Evolutionary conservation across 1,140 invertebrate genomes (phyloP).

Genomic region (Megalopta genalis): DNA sequence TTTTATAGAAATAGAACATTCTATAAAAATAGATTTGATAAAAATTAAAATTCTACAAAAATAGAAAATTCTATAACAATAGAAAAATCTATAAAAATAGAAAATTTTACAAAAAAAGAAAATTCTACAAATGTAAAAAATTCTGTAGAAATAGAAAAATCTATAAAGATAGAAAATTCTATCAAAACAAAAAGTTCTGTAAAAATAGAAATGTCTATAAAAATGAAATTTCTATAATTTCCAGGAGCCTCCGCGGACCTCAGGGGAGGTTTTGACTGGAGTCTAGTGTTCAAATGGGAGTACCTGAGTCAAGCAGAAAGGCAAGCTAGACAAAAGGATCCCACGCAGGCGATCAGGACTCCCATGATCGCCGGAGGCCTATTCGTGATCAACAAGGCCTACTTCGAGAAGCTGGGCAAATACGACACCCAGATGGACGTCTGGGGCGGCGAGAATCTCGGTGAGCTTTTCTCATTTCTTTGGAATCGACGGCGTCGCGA

Average conservation of each 20-base stretch:
- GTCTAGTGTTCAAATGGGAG: slow-evolving; percentile 97
- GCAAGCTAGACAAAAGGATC: slow-evolving; percentile 89
- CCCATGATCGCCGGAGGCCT: slow-evolving; percentile 97
- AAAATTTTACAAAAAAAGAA: too few relatives aligned
- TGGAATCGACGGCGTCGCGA: neutral
- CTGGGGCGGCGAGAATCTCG: slow-evolving; percentile 94
- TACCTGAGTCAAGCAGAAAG: slow-evolving; percentile 92
- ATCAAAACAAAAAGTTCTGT: too few relatives aligned
- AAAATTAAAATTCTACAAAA: too few relatives aligned
- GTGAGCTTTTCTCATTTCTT: slow-evolving; percentile 70
- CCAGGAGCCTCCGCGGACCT: slow-evolving; percentile 91
- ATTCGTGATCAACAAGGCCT: slow-evolving; percentile 94
- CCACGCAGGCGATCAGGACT: slow-evolving; percentile 89
- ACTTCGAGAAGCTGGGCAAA: slow-evolving; percentile 96
- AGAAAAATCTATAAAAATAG: too few relatives aligned
- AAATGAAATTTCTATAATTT: neutral
- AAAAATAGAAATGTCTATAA: neutral
- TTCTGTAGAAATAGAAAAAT: too few relatives aligned
- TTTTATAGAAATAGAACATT: neutral
- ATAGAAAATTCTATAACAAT: too few relatives aligned
- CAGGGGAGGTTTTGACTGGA: slow-evolving; percentile 98
- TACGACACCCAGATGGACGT: slow-evolving; percentile 99
- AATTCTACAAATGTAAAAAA: too few relatives aligned
- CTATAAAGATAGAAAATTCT: too few relatives aligned
- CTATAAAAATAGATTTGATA: too few relatives aligned